Percentiles rank a stretch among this genome's conserved stretches.
phyloP scores from a whole-genome alignment of 1,140 invertebrate species.

The Drosophila fuyamai region DNA sequence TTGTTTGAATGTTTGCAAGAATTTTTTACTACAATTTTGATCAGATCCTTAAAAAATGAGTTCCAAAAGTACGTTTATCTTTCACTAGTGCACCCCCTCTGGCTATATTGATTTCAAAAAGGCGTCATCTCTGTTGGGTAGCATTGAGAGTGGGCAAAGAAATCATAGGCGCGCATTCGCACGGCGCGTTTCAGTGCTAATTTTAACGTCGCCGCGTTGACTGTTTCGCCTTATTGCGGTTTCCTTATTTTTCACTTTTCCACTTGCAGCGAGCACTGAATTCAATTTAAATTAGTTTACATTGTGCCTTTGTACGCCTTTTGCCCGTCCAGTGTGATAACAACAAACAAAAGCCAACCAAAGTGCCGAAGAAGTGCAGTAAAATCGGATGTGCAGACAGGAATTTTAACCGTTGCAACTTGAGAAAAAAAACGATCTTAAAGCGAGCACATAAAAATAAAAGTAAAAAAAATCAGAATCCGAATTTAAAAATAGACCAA shows the following conservation, averaged over 20 bases:
- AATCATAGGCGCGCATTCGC: conserved; percentile 72
- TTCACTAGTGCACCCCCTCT: background rate
- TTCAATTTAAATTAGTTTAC: conserved; percentile 71
- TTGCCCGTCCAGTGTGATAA: conserved; percentile 33
- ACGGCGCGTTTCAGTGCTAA: conserved; percentile 72
- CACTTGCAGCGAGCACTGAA: conserved; percentile 55
- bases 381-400: conserved; percentile 30
- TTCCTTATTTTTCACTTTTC: conserved; percentile 58
- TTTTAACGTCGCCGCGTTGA: conserved; percentile 78
- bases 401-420: conserved; percentile 38
- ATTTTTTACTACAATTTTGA: too few species aligned
- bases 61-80: background rate
- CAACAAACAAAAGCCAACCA: conserved; percentile 26
- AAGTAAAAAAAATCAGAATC: conserved; percentile 11
- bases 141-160: conserved; percentile 41
- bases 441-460: conserved; percentile 13
- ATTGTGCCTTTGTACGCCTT: conserved; percentile 66
- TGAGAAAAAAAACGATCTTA: conserved; percentile 10
- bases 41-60: background rate
- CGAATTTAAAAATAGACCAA: conserved; percentile 20
- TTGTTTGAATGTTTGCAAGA: too few species aligned
- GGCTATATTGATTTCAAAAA: background rate
- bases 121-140: conserved; percentile 11
- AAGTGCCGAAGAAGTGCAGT: conserved; percentile 36
- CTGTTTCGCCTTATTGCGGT: conserved; percentile 71